phyloP scores from a whole-genome alignment of 2,113 vertebrate species.

The Symphodus melops region DNA sequence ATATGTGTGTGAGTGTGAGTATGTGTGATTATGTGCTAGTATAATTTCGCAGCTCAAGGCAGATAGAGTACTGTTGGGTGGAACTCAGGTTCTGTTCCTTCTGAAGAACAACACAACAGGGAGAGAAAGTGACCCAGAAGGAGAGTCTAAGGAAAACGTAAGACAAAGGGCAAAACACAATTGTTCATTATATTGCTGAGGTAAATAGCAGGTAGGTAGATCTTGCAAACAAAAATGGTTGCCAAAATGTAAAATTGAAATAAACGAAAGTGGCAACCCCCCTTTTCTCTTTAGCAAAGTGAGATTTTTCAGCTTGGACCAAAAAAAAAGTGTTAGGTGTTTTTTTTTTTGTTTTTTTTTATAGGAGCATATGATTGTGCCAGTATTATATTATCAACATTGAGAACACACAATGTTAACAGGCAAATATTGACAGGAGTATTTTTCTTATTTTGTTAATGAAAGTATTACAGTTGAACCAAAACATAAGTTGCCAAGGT shows the following conservation, averaged over 20 bases:
- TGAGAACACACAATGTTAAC: constrained; percentile 45
- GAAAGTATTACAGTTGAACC: constrained; percentile 67
- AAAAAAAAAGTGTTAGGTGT: constrained; percentile 73
- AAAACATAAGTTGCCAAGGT: constrained; percentile 41
- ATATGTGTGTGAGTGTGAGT: constrained; percentile 48
- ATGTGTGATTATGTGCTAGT: constrained; percentile 54
- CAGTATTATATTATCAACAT: constrained; percentile 77
- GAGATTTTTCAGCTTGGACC: constrained; percentile 77
- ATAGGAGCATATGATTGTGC: constrained; percentile 68
- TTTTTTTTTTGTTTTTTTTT: constrained; percentile 60
- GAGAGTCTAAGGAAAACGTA: constrained; percentile 35
- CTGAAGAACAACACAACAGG: constrained; percentile 66
- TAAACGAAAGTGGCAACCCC: constrained; percentile 9
- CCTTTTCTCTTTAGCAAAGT: constrained; percentile 63
- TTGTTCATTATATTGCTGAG: constrained; percentile 32
- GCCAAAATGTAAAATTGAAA: constrained; percentile 74
- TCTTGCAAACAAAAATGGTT: constrained; percentile 54
- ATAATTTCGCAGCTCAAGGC: constrained; percentile 68
- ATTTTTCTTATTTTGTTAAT: constrained; percentile 49
- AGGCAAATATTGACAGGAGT: constrained; percentile 41
- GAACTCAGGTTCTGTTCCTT: constrained; percentile 66
- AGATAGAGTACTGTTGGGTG: constrained; percentile 57
- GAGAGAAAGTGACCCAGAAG: constrained; percentile 37
- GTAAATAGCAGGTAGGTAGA: constrained; percentile 53
- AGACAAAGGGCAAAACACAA: constrained; percentile 40